phyloP scores from a whole-genome alignment of 2,888 invertebrate genomes.

The Acanthococcus lagerstroemiae region DNA sequence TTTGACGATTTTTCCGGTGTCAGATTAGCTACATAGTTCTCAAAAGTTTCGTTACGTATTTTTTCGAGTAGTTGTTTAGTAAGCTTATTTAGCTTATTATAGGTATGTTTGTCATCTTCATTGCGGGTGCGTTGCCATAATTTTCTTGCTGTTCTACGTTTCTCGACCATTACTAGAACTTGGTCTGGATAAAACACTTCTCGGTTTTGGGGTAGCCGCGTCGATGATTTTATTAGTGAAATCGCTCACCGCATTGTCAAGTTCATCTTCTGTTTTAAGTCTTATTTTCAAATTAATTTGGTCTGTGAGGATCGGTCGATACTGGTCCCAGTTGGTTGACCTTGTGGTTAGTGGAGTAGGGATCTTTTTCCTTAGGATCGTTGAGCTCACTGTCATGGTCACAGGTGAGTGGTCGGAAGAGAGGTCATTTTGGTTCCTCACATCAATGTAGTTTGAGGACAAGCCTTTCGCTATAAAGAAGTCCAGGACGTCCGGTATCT shows the following conservation, averaged over 20 bases:
- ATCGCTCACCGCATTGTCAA: no score
- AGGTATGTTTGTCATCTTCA: neutral
- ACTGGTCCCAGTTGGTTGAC: neutral
- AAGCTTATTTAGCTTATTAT: neutral
- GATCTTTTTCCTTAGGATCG: neutral
- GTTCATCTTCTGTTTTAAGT: neutral
- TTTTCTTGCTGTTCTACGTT: neutral
- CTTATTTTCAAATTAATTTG: neutral
- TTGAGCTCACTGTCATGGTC: neutral
- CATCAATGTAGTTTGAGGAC: neutral
- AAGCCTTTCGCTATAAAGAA: slow-evolving; percentile 4
- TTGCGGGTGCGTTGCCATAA: neutral
- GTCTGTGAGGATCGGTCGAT: neutral
- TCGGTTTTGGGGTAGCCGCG: no score
- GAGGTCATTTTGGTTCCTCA: neutral
- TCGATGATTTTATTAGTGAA: no score
- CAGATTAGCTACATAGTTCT: neutral
- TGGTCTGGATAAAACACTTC: neutral
- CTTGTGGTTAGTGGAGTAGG: neutral
- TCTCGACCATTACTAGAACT: neutral
- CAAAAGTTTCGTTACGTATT: neutral
- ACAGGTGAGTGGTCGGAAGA: slow-evolving; percentile 5
- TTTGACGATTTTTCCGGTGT: neutral
- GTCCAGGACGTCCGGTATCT: neutral
- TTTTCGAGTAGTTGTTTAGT: neutral